phyloP scores from a whole-genome alignment of 2,888 invertebrate genomes.

The Copidosoma aretas region DNA sequence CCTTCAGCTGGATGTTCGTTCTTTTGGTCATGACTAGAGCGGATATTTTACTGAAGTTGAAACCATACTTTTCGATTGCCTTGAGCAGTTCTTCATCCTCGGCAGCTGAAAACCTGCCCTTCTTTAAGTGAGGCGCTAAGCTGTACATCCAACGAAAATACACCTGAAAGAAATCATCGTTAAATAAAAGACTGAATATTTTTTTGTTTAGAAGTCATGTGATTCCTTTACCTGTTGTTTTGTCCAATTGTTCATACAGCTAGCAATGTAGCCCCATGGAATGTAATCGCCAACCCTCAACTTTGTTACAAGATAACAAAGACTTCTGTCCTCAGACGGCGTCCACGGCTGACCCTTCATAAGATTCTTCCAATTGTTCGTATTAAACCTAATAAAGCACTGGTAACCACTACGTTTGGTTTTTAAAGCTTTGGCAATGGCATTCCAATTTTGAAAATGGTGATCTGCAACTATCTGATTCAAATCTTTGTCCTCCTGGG shows the following conservation, averaged over 20 bases:
- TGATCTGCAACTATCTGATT: conserved; percentile 59
- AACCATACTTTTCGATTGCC: conserved; percentile 69
- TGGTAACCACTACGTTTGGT: conserved; percentile 73
- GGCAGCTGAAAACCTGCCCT: conserved; percentile 70
- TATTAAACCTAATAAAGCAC: conserved; percentile 73
- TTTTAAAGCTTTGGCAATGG: conserved; percentile 67
- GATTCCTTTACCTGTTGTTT: conserved; percentile 65
- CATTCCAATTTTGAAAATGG: conserved; percentile 71
- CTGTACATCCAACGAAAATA: conserved; percentile 66
- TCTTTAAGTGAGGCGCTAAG: conserved; percentile 63
- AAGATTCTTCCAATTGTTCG: conserved; percentile 54
- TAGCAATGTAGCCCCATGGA: conserved; percentile 76
- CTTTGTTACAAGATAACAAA: conserved; percentile 70
- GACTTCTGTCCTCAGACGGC: conserved; percentile 71
- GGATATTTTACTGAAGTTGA: conserved; percentile 68
- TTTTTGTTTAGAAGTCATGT: not conserved
- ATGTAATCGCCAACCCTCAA: conserved; percentile 72
- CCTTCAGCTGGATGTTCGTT: conserved; percentile 68
- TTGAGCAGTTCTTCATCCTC: conserved; percentile 74
- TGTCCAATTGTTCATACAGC: conserved; percentile 69
- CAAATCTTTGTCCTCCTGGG: conserved; percentile 64
- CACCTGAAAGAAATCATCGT: conserved; percentile 50
- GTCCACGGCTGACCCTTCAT: conserved; percentile 52
- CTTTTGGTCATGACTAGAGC: conserved; percentile 69
- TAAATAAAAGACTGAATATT: not conserved